phyloP scores from a whole-genome alignment of 2,888 invertebrate species.

The Blera fallax region DNA sequence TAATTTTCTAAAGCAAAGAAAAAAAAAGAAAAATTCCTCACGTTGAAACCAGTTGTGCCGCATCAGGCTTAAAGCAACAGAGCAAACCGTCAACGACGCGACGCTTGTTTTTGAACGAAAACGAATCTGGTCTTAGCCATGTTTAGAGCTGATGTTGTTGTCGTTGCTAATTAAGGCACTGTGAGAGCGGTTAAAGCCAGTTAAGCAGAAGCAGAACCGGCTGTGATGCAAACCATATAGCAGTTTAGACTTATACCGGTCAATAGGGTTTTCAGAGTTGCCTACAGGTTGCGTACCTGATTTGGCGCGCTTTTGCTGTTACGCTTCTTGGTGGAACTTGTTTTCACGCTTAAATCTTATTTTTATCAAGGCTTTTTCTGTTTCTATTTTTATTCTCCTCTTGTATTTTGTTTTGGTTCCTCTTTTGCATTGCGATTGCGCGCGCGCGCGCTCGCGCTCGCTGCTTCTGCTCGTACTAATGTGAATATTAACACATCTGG shows the following conservation, averaged over 20 bases:
- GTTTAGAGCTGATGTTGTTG: conserved; percentile 45
- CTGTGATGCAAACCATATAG: conserved; percentile 29
- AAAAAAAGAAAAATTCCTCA: conserved; percentile 18
- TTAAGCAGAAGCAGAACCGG: conserved; percentile 24
- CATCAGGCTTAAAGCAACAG: neutral
- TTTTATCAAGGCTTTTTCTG: conserved; percentile 27
- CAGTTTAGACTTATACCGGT: conserved; percentile 13
- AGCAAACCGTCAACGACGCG: conserved; percentile 12
- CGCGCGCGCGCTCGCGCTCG: neutral
- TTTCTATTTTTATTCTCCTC: neutral
- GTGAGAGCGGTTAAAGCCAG: conserved; percentile 22
- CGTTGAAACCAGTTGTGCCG: conserved; percentile 52
- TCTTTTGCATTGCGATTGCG: conserved; percentile 48
- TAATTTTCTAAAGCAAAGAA: conserved; percentile 42
- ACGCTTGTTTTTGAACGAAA: conserved; percentile 62
- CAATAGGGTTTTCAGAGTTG: neutral
- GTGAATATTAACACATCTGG: conserved; percentile 55
- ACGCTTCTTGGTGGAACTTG: conserved; percentile 14
- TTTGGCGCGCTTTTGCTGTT: conserved; percentile 61
- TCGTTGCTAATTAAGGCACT: neutral
- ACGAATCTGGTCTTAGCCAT: conserved; percentile 64
- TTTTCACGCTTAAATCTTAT: conserved; percentile 6
- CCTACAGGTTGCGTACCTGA: conserved; percentile 7
- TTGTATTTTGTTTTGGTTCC: conserved; percentile 63
- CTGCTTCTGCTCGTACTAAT: neutral